phyloP scores from a whole-genome alignment of 1,140 invertebrate species.

The Macrosteles quadrilineatus region DNA sequence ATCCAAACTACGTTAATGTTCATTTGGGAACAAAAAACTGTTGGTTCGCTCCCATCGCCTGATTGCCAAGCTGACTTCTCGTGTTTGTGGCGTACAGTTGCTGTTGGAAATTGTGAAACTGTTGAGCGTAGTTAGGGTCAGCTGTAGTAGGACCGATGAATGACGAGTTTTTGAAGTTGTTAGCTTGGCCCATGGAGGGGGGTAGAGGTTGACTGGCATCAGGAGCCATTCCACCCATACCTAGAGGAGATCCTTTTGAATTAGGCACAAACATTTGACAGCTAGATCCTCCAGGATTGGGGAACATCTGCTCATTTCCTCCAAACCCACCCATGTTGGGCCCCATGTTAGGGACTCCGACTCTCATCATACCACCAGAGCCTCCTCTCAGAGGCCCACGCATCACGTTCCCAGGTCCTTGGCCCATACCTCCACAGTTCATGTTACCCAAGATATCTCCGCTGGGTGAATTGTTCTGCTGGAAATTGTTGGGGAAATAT shows the following conservation, averaged over 20 bases:
- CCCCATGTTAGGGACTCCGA: constrained; percentile 34
- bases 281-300: constrained; percentile 48
- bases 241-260: constrained; percentile 37
- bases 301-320: constrained; percentile 43
- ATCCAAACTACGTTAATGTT: constrained; percentile 30
- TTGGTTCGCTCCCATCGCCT: constrained; percentile 52
- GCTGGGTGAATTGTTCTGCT: constrained; percentile 36
- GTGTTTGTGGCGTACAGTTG: constrained; percentile 90
- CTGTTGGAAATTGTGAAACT: constrained; percentile 95
- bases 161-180: constrained; percentile 75
- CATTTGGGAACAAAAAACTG: constrained; percentile 59
- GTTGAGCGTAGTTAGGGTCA: constrained; percentile 90
- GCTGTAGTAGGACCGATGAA: constrained; percentile 82
- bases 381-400: constrained; percentile 37
- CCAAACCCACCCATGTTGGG: constrained; percentile 45
- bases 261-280: constrained; percentile 46
- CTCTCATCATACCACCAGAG: constrained; percentile 38
- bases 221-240: constrained; percentile 52
- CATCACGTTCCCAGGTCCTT: constrained; percentile 35
- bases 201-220: constrained; percentile 71
- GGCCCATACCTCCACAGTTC: constrained; percentile 36
- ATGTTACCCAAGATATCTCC: constrained; percentile 23
- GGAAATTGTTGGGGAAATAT: constrained; percentile 64
- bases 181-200: constrained; percentile 73
- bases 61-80: constrained; percentile 52